Evolutionary conservation across 2,888 invertebrate genomes (phyloP).

Genomic region (Ochropleura leucogaster): DNA sequence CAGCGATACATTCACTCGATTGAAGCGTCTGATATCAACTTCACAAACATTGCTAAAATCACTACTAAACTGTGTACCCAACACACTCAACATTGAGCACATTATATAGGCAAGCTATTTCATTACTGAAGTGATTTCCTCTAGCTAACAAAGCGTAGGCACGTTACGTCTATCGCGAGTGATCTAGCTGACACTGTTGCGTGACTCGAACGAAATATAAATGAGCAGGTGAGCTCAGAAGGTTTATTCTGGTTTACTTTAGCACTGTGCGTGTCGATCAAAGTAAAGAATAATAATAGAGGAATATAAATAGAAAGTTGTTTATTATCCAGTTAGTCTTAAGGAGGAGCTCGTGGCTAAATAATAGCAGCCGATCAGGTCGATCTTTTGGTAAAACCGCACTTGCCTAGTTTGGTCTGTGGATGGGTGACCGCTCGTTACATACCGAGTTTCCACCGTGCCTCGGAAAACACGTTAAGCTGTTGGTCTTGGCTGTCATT

Average conservation of each 20-base stretch:
- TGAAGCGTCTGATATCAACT: background rate
- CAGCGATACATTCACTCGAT: background rate
- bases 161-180: conserved; percentile 74
- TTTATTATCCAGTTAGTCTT: too few species aligned
- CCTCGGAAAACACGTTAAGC: too few species aligned
- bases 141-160: conserved; percentile 75
- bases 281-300: too few species aligned
- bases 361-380: too few species aligned
- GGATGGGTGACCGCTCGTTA: too few species aligned
- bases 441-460: too few species aligned
- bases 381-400: too few species aligned
- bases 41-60: conserved; percentile 4
- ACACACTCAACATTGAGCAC: conserved; percentile 24
- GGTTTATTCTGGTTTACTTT: conserved; percentile 4
- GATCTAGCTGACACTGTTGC: conserved; percentile 75
- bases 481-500: too few species aligned
- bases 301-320: too few species aligned
- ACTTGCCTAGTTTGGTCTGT: too few species aligned
- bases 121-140: conserved; percentile 83
- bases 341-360: too few species aligned
- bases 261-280: background rate
- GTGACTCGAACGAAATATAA: conserved; percentile 68
- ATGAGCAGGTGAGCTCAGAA: conserved; percentile 16
- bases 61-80: conserved; percentile 42
- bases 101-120: conserved; percentile 62